These are phyloP conservation scores for Larimichthys crocea DNA, from an alignment of 2,113 vertebrate species.

Conservation along the genomic window DNA sequence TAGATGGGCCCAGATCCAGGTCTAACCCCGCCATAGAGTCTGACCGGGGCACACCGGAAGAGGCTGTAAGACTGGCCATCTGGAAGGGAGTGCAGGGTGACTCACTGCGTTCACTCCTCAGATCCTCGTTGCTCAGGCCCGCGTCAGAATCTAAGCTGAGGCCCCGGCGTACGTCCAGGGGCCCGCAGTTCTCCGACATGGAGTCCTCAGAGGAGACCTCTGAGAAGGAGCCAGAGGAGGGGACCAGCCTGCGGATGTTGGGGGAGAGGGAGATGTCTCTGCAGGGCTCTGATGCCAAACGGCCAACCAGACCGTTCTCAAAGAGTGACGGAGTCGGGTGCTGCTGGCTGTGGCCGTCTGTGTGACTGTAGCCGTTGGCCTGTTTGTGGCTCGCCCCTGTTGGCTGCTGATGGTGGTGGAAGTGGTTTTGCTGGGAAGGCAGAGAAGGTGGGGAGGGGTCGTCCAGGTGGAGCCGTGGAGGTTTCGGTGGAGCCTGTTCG, in stretches of 20 bases:
- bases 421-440: constrained; percentile 34
- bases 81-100: constrained; percentile 55
- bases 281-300: constrained; percentile 63
- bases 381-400: constrained; percentile 18
- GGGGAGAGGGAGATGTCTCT: constrained; percentile 77
- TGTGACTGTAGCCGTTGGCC: constrained; percentile 16
- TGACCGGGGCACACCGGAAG: constrained; percentile 67
- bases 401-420: constrained; percentile 32
- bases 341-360: constrained; percentile 24
- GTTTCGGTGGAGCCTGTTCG: constrained; percentile 87
- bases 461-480: constrained; percentile 86
- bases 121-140: constrained; percentile 85
- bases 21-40: constrained; percentile 82
- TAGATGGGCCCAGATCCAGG: constrained; percentile 87
- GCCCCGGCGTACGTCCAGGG: constrained; percentile 72
- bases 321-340: constrained; percentile 73
- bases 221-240: constrained; percentile 82
- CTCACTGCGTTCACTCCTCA: constrained; percentile 76
- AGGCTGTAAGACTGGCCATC: not conserved
- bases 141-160: constrained; percentile 81
- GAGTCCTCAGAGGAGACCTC: constrained; percentile 85
- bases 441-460: constrained; percentile 56
- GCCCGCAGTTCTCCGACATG: constrained; percentile 76
- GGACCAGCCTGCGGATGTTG: constrained; percentile 72
- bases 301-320: constrained; percentile 59